Percentiles rank a stretch among this genome's conserved stretches.
These are phyloP conservation scores for Nilaparvata lugens DNA, from an alignment of 1,140 invertebrate species.

Conservation along the genomic window DNA sequence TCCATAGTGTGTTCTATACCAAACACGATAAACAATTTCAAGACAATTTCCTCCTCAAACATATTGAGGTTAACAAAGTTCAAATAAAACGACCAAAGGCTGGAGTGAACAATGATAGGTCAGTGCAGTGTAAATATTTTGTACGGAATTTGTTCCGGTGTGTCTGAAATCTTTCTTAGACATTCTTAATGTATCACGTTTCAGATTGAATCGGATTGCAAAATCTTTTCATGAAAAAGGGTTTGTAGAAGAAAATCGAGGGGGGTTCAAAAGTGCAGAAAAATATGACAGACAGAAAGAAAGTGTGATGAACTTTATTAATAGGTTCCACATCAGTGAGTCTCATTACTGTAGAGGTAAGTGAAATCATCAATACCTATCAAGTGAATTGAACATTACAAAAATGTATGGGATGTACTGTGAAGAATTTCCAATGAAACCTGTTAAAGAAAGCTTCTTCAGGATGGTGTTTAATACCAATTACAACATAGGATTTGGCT, in stretches of 20 bases:
- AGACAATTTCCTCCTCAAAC: neutral
- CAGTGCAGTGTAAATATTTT: neutral
- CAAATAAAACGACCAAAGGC: neutral
- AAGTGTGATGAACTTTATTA: neutral
- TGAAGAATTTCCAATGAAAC: neutral
- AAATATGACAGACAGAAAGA: neutral
- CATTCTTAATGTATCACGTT: neutral
- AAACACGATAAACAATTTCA: neutral
- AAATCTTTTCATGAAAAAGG: neutral
- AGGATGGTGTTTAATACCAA: neutral
- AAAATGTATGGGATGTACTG: neutral
- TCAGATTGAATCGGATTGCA: neutral
- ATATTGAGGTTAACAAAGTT: neutral
- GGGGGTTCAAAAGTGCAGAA: neutral
- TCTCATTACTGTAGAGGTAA: neutral
- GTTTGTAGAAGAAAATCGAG: neutral
- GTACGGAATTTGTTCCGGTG: neutral
- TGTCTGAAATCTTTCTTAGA: neutral
- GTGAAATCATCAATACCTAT: neutral
- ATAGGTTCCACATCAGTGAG: neutral
- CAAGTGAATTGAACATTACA: neutral
- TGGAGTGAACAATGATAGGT: neutral
- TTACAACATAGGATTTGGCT: neutral
- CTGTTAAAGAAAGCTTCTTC: neutral
- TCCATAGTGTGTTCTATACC: neutral